phyloP scores from a whole-genome alignment of 2,888 invertebrate species.

The Ligdia adustata region DNA sequence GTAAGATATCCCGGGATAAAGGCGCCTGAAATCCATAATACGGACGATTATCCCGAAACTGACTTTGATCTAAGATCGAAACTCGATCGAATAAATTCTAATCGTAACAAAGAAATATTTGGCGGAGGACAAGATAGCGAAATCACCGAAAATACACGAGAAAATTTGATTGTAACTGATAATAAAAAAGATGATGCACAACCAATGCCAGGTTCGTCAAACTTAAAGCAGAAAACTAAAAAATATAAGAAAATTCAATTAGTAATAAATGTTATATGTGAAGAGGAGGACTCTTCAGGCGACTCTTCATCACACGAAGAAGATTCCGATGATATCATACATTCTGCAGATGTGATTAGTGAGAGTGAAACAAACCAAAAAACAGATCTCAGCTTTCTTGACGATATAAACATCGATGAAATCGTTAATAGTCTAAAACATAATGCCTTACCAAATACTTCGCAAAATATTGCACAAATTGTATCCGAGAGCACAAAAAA shows the following conservation, averaged over 20 bases:
- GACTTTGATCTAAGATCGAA: constrained; percentile 42
- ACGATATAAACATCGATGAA: constrained; percentile 68
- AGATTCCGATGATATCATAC: constrained; percentile 23
- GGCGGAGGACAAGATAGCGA: neutral
- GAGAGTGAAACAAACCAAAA: constrained; percentile 24
- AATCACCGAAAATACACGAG: constrained; percentile 24
- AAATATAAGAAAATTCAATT: constrained; percentile 51
- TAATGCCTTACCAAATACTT: constrained; percentile 7
- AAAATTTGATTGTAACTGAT: constrained; percentile 44
- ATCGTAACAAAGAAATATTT: constrained; percentile 14
- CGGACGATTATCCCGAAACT: neutral
- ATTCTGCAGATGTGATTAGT: neutral
- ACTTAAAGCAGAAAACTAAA: constrained; percentile 33
- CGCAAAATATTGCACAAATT: neutral
- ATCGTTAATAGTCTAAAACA: constrained; percentile 57
- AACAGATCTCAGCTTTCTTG: constrained; percentile 62
- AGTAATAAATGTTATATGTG: constrained; percentile 52
- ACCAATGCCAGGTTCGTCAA: constrained; percentile 18
- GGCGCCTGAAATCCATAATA: constrained; percentile 8
- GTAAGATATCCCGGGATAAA: constrained; percentile 15
- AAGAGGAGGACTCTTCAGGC: constrained; percentile 30
- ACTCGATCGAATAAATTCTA: constrained; percentile 34
- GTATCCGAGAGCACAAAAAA: neutral
- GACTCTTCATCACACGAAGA: constrained; percentile 34
- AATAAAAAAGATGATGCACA: constrained; percentile 27